Conservation (phyloP, 2,113 vertebrate species). For the Lophochroa leadbeateri region DNA sequence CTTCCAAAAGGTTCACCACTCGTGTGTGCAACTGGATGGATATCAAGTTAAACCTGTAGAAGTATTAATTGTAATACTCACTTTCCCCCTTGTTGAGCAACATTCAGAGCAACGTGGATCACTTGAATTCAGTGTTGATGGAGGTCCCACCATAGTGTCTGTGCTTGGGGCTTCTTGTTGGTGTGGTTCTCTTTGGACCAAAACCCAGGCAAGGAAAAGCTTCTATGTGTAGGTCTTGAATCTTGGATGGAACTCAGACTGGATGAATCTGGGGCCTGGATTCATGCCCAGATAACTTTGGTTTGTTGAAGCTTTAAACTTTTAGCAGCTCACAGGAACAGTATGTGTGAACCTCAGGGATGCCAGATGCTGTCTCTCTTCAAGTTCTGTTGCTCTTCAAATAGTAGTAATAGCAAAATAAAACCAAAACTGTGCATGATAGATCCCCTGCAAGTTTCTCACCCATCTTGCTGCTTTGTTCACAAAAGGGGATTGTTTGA, state of each 20-base stretch:
- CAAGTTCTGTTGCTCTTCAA: not conserved
- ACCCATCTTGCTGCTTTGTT: not conserved
- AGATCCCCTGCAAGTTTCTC: not conserved
- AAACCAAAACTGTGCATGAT: not conserved
- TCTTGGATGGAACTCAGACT: not conserved
- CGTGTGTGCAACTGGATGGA: rapidly evolving
- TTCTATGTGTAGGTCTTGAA: not conserved
- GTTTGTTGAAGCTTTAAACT: not conserved
- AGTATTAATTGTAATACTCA: rapidly evolving
- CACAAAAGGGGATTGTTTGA: not conserved
- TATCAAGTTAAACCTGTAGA: rapidly evolving
- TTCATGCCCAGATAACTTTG: not conserved
- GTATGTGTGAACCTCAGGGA: not conserved
- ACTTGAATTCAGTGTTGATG: not conserved
- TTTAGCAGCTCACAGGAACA: not conserved
- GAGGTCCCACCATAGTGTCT: not conserved
- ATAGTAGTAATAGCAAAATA: not conserved
- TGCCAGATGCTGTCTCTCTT: not conserved
- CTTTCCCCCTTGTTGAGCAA: not conserved
- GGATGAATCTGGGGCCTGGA: not conserved
- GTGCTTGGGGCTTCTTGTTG: not conserved
- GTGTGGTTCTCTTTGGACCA: not conserved
- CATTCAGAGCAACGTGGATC: not conserved
- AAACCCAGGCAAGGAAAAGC: not conserved
- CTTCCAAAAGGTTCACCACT: not conserved